Evolutionary conservation across 2,888 invertebrate species (phyloP).

Genomic region (Oscheius sp.): DNA sequence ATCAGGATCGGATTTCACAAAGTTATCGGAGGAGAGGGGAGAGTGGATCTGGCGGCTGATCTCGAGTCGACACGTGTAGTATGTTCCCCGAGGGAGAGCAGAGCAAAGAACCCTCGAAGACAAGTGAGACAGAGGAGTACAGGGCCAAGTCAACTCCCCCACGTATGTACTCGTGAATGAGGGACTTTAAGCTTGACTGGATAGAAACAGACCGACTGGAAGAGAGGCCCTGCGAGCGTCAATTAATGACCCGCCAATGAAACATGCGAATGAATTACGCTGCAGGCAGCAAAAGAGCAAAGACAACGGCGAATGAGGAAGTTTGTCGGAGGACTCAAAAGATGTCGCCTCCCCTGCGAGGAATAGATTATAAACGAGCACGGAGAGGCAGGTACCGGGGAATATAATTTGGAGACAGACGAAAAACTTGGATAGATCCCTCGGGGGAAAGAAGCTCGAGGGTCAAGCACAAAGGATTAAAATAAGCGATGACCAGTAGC

Average conservation of each 20-base stretch:
- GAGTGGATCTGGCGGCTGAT: background rate
- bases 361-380: no score
- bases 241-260: background rate
- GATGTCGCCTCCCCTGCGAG: background rate
- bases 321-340: background rate
- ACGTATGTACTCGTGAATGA: background rate
- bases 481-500: background rate
- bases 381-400: background rate
- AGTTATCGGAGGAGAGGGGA: background rate
- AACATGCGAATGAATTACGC: constrained; percentile 29
- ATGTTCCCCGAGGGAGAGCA: background rate
- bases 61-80: background rate
- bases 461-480: constrained; percentile 2
- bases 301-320: constrained; percentile 20
- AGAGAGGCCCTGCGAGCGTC: constrained; percentile 2
- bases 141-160: background rate
- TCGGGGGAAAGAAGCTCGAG: no score
- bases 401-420: background rate
- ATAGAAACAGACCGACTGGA: constrained; percentile 2
- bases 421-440: no score
- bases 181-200: background rate
- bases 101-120: constrained; percentile 18
- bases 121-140: background rate
- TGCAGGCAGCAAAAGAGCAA: constrained; percentile 15
- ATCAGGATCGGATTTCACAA: background rate